Conservation (phyloP, 2,888 invertebrate genomes). For the Ditylenchus weischeri region DNA sequence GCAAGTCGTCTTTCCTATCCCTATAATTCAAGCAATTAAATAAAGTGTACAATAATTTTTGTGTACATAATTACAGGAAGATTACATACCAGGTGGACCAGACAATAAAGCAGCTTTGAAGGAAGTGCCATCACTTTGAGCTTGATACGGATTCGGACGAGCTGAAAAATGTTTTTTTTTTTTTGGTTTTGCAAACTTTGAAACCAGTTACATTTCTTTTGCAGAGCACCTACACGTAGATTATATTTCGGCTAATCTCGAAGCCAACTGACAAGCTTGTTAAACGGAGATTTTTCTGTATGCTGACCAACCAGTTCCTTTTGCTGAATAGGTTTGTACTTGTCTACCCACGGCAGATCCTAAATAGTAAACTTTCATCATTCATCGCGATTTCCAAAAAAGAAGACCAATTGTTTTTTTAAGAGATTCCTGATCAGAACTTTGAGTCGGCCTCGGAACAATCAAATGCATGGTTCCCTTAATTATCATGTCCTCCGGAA, state of each 20-base stretch:
- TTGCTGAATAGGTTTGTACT: conserved; percentile 63
- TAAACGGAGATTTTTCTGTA: conserved; percentile 81
- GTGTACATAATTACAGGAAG: conserved; percentile 60
- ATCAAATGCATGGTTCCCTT: too few species aligned
- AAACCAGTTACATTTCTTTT: conserved; percentile 58
- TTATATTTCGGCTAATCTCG: conserved; percentile 80
- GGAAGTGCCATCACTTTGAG: conserved; percentile 72
- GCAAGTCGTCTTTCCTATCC: conserved; percentile 75
- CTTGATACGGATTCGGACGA: conserved; percentile 44
- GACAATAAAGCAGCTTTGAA: conserved; percentile 89
- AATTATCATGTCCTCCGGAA: too few species aligned
- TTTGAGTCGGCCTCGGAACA: too few species aligned
- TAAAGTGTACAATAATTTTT: too few species aligned
- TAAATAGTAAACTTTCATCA: neutral
- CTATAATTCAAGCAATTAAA: conserved; percentile 75
- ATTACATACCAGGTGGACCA: conserved; percentile 70
- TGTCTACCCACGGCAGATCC: conserved; percentile 51
- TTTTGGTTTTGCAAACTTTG: neutral
- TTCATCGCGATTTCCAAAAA: too few species aligned
- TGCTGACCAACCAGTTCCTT: conserved; percentile 91
- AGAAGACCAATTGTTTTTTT: too few species aligned
- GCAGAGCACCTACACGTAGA: conserved; percentile 65
- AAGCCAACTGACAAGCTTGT: conserved; percentile 82
- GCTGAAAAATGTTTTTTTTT: conserved; percentile 35
- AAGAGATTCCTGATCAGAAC: too few species aligned